A percentile compares a stretch with the other conserved stretches of the same genome.
phyloP scores from a whole-genome alignment of 2,113 vertebrate species.

The Polyodon spathula region DNA sequence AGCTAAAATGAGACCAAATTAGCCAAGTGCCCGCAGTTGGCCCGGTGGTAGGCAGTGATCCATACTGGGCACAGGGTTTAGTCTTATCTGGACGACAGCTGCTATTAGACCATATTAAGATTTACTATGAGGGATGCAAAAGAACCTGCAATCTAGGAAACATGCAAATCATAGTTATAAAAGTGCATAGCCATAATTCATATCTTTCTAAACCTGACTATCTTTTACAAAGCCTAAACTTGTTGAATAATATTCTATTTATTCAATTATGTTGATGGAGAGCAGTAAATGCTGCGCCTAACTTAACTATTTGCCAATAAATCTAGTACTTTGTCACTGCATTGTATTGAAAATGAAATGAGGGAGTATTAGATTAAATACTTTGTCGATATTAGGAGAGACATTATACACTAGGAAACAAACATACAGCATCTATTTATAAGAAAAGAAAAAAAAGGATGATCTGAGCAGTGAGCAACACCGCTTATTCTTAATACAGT shows the following conservation, averaged over 20 bases:
- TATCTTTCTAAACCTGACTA: neutral
- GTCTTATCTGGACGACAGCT: neutral
- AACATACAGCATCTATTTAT: too few species aligned
- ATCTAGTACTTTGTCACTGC: neutral
- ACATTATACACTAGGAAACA: too few species aligned
- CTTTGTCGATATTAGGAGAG: neutral
- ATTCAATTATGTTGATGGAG: neutral
- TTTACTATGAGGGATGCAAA: neutral
- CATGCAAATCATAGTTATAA: too few species aligned
- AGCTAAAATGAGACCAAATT: neutral
- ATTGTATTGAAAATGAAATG: neutral
- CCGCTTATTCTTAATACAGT: too few species aligned
- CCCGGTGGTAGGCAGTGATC: neutral
- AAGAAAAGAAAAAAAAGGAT: too few species aligned
- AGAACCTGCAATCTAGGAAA: too few species aligned
- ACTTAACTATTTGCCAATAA: constrained; percentile 1
- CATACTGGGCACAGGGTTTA: neutral
- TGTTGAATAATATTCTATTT: neutral
- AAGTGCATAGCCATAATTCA: too few species aligned
- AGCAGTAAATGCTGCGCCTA: neutral
- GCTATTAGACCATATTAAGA: neutral
- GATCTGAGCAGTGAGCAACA: too few species aligned
- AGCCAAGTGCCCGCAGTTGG: neutral
- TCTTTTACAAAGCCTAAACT: neutral
- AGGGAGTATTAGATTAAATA: neutral